These are phyloP conservation scores for Danaus melanippus DNA, from an alignment of 1,140 invertebrate species.

Conservation along the genomic window DNA sequence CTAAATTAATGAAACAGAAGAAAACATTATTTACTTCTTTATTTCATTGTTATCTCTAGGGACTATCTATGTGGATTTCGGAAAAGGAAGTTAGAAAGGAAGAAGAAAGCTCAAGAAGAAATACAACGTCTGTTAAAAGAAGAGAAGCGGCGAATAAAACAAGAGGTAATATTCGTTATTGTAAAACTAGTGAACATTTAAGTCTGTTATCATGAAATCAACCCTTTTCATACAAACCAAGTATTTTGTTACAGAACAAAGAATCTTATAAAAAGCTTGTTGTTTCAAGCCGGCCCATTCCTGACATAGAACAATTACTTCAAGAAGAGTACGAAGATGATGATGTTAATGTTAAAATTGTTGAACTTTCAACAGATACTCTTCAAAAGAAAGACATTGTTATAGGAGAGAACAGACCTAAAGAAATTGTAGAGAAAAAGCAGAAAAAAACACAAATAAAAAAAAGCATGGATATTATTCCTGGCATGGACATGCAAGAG, in stretches of 20 bases:
- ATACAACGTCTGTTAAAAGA: conserved; percentile 80
- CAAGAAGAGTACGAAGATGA: conserved; percentile 80
- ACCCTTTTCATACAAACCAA: conserved; percentile 5
- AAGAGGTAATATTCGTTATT: conserved; percentile 69
- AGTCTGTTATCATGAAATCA: not conserved
- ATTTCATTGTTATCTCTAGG: conserved; percentile 37
- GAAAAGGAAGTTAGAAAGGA: conserved; percentile 81
- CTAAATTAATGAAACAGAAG: not conserved
- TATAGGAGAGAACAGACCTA: conserved; percentile 78
- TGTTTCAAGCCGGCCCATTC: conserved; percentile 76
- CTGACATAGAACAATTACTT: conserved; percentile 77
- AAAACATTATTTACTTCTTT: not conserved
- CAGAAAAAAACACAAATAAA: conserved; percentile 26
- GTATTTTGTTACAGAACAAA: conserved; percentile 70
- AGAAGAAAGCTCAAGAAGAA: conserved; percentile 79
- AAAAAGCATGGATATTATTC: conserved; percentile 37
- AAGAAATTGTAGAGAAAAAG: conserved; percentile 34
- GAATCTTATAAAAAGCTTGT: conserved; percentile 78
- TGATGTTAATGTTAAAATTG: conserved; percentile 82
- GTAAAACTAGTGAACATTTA: too few relatives aligned
- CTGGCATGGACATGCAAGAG: conserved; percentile 60
- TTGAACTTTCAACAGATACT: conserved; percentile 78
- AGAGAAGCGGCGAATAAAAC: conserved; percentile 81
- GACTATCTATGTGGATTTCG: conserved; percentile 84
- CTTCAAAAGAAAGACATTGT: conserved; percentile 77